These are phyloP conservation scores for Hyla sarda DNA, from an alignment of 2,113 vertebrate genomes.

Conservation along the genomic window DNA sequence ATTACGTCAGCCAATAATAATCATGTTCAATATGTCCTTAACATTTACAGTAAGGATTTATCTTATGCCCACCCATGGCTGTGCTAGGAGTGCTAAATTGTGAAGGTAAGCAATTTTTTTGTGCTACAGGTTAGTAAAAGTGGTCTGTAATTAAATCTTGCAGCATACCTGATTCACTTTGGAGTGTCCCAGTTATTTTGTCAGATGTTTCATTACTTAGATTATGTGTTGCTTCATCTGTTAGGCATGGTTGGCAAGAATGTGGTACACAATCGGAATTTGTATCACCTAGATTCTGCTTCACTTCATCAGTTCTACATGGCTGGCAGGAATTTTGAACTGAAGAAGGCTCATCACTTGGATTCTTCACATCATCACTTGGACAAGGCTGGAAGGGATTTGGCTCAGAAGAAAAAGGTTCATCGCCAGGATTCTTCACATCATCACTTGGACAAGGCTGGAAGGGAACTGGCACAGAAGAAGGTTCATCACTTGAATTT, in stretches of 20 bases:
- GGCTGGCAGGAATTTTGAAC: neutral
- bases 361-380: neutral
- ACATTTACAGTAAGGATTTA: too few species aligned
- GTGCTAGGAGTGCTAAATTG: too few species aligned
- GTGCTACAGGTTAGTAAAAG: too few species aligned
- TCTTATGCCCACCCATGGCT: too few species aligned
- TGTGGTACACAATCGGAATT: neutral
- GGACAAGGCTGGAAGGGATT: neutral
- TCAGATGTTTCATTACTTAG: neutral
- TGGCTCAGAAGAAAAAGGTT: neutral
- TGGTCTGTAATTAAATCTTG: neutral
- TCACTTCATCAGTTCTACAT: neutral
- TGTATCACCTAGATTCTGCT: neutral
- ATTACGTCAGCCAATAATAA: too few species aligned
- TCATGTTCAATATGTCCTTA: too few species aligned
- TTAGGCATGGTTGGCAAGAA: neutral
- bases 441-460: neutral
- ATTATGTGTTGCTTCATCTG: neutral
- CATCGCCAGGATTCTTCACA: neutral
- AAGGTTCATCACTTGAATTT: neutral
- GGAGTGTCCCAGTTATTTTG: neutral
- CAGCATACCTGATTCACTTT: constrained; percentile 26
- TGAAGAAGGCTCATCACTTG: neutral
- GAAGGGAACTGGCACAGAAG: neutral
- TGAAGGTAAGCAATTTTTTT: too few species aligned